These are phyloP conservation scores for Meriones unguiculatus DNA, from an alignment of 2,113 vertebrate species.

Conservation along the genomic window DNA sequence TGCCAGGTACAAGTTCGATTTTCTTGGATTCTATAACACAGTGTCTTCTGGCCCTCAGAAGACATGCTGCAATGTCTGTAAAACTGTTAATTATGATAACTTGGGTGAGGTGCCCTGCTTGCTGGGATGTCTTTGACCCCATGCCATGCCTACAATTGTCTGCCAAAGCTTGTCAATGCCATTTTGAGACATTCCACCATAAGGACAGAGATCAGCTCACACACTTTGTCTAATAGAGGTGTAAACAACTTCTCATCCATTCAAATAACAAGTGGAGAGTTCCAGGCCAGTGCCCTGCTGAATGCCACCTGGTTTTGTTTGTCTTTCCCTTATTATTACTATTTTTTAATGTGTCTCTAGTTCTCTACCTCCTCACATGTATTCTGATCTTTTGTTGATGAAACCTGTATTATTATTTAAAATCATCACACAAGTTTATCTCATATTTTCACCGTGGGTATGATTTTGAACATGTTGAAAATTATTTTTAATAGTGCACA, in stretches of 20 bases:
- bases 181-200: neutral
- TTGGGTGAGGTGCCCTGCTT: neutral
- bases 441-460: neutral
- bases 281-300: neutral
- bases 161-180: neutral
- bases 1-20: neutral
- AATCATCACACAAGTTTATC: neutral
- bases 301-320: neutral
- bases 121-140: neutral
- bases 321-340: neutral
- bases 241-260: neutral
- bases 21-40: neutral
- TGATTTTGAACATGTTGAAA: neutral
- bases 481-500: neutral
- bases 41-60: neutral
- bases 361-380: neutral
- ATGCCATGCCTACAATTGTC: neutral
- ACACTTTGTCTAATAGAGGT: neutral
- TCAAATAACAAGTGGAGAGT: neutral
- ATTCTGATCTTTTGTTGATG: neutral
- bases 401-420: neutral
- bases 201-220: neutral
- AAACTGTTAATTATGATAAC: neutral
- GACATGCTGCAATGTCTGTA: neutral
- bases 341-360: neutral